Base-by-base conservation (phyloP, 1,140 invertebrate genomes). In the Panulirus ornatus region DNA sequence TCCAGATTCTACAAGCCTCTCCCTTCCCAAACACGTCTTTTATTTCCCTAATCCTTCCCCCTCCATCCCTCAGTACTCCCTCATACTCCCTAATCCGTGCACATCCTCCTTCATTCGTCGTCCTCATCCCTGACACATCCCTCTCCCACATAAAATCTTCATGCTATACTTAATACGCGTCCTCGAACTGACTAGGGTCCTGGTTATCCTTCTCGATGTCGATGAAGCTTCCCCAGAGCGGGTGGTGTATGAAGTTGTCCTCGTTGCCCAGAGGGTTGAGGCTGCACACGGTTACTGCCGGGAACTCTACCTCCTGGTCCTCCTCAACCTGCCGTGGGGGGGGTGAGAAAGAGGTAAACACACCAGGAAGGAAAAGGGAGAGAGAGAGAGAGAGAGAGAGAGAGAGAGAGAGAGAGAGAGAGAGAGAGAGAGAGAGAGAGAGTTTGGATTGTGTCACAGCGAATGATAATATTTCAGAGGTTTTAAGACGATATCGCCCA, bases 261-360 rank as follows among this genome's bases (percentile, higher is more conserved):
- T 81, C 81, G 14, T 34, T 83, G 76, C 79, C 34, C 58, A 91
- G 78, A 8, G 90, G 84, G 78, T 91, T 91, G 22, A 91, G 90
- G 47, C 88, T 91, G 47, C 90, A 91, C 40, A 91, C 71, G 0
- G 84, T 91, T 36, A 91, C 78, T 8, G 90, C 90, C 22, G 90
- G 90, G 66, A 91, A 91, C 63, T 75, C 63, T 0, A 54, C 84
- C 38, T 30, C 40, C 14, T 63, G n/a, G 1, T 87, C 90, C 66
- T 86, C 84, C 14, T 83, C 47, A 16, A 91, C 70, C 90, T 91
- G 84, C 22, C 19, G 40, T 14, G 36, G 38, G 40, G 47, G 51
- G 58, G 47, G n/a, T 8, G 8, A 0, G 38, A 75, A 2, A 75
- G 38, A 75, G 30, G 36, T 22, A 75, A 40, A 11, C 22, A 22